These are phyloP conservation scores for Pagetopsis macropterus DNA, from an alignment of 2,797 vertebrate species.

Conservation along the genomic window DNA sequence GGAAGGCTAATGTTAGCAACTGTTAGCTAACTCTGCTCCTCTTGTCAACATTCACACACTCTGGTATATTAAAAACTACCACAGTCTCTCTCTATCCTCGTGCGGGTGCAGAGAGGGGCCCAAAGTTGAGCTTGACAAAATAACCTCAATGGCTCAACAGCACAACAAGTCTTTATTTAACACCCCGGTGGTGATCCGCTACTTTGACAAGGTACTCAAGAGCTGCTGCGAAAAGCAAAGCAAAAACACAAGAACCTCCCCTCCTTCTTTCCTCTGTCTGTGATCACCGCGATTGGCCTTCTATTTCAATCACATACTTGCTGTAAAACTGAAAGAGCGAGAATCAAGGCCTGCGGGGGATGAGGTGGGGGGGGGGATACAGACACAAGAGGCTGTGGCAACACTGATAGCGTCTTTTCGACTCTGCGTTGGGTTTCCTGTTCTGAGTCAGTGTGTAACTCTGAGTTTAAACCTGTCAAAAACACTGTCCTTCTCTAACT, in stretches of 20 bases:
- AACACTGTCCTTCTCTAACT: neutral
- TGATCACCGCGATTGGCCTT: conserved; percentile 60
- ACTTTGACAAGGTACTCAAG: conserved; percentile 39
- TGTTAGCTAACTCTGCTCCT: conserved; percentile 8
- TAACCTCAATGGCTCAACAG: conserved; percentile 39
- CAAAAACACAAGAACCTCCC: conserved; percentile 1
- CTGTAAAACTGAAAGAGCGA: conserved; percentile 64
- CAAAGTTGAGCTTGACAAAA: conserved; percentile 56
- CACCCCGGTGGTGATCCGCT: conserved; percentile 25
- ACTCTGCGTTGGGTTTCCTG: conserved; percentile 90
- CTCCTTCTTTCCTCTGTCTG: neutral
- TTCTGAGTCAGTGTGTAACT: conserved; percentile 70
- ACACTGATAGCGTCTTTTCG: conserved; percentile 82
- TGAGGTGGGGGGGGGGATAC: conserved; percentile 25
- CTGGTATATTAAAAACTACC: conserved; percentile 56
- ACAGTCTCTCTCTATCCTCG: conserved; percentile 18
- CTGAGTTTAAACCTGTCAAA: conserved; percentile 35
- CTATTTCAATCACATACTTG: conserved; percentile 83
- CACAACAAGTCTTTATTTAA: conserved; percentile 51
- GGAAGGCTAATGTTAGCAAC: neutral
- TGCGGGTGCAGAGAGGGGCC: neutral
- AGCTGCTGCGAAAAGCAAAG: conserved; percentile 34
- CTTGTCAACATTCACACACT: conserved; percentile 62
- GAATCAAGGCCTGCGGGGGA: conserved; percentile 68
- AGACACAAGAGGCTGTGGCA: conserved; percentile 81